Base-by-base conservation (phyloP, 2,113 vertebrate species). In the Cebidichthys violaceus region DNA sequence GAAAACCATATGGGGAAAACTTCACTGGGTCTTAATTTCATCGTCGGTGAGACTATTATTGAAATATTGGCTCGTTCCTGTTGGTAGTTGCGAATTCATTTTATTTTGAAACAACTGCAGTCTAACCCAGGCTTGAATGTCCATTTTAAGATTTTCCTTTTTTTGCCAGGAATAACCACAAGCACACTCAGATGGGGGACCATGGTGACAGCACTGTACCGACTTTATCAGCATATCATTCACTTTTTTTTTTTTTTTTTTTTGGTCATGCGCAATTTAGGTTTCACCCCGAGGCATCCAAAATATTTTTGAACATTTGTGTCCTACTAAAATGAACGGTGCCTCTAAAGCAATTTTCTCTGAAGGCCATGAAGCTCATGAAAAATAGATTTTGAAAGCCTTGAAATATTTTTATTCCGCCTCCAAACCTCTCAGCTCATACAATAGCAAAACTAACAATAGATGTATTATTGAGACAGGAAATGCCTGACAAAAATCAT, bases 301-400 rank as follows among this genome's bases (percentile, higher is more conserved):
- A 86, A 86, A 79, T 82, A 79, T 79, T 82, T 82, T 82, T 76
- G 50, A 88, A 85, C 72, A 83, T 82, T 83, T 79, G 69, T 87
- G 83, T 88, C 81, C 75, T 66, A 81, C 84, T 68, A 86, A 88
- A 91, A 85, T 39, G 75, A 89, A 84, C 45, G 52, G 65, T 64
- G 78, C 70, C 75, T 89, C 77, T 1, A 54, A 27, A 50, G 77
- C 67, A 86, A 83, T 86, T 92, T 90, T 80, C 79, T 88, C 82
- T 77, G 71, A 89, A 79, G 85, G 81, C 84, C 70, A 66, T 55
- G 39, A 65, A 81, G 66, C 89, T 89, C 79, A 88, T 88, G 54
- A 90, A 93, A 93, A 91, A 86, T 91, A 74, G 47, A 92, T 85
- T 86, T 81, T 74, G 57, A 89, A 91, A 92, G 89, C 87, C 88